Conservation (phyloP, 2,888 invertebrate genomes). For the Harmothoe impar region DNA sequence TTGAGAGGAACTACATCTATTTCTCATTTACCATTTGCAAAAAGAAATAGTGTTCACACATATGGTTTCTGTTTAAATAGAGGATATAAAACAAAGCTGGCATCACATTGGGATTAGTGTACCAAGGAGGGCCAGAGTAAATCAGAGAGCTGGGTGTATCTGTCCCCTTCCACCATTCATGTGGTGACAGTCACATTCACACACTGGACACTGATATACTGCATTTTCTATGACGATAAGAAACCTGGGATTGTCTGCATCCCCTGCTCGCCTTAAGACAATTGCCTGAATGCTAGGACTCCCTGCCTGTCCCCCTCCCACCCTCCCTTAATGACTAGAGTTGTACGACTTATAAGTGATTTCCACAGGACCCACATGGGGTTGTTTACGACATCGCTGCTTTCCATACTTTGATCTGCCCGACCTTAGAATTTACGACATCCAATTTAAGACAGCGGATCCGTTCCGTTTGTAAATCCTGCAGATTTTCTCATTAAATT, state of each 20-base stretch:
- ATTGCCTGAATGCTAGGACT: background rate
- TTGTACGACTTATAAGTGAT: background rate
- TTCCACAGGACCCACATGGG: background rate
- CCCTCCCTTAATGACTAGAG: background rate
- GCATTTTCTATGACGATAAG: background rate
- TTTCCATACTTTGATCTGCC: conserved; percentile 7
- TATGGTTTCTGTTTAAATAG: no score
- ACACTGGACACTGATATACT: background rate
- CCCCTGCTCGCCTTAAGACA: background rate
- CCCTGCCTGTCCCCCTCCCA: background rate
- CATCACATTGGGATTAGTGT: background rate
- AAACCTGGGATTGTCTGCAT: background rate
- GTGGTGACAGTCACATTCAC: background rate
- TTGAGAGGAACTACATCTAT: no score
- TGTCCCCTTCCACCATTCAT: background rate
- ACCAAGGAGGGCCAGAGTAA: background rate
- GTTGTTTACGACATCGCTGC: background rate
- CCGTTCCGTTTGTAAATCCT: conserved; percentile 7
- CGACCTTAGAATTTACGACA: background rate
- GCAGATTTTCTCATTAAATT: conserved; percentile 18
- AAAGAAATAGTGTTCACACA: background rate
- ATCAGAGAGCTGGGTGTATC: no score
- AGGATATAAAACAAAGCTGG: no score
- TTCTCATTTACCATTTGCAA: no score
- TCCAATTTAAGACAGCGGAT: background rate